Conservation (phyloP, 2,113 vertebrate genomes). For the Anser cygnoides region DNA sequence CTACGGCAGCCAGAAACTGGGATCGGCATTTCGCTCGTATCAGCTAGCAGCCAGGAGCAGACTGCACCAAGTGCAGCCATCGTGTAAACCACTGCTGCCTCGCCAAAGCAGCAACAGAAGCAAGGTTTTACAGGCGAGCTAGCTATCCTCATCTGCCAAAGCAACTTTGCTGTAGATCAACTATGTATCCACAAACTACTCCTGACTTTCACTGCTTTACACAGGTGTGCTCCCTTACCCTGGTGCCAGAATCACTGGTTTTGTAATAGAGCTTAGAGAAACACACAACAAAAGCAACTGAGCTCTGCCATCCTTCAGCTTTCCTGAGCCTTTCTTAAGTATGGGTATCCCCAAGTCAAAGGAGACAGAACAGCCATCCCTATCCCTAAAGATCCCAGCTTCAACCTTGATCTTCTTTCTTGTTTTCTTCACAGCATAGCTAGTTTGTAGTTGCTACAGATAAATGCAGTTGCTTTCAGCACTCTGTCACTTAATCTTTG, state of each 20-base stretch:
- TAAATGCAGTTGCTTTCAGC: neutral
- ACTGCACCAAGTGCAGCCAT: neutral
- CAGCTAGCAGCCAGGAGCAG: constrained; percentile 37
- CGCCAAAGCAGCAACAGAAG: constrained; percentile 39
- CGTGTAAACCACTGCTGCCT: neutral
- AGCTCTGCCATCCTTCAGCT: neutral
- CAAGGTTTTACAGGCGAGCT: constrained; percentile 42
- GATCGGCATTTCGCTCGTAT: neutral
- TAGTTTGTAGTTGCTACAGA: neutral
- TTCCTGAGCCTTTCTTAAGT: neutral
- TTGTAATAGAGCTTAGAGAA: neutral
- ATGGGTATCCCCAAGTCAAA: neutral
- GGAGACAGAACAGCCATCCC: neutral
- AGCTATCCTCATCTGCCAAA: constrained; percentile 34
- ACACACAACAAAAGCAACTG: neutral
- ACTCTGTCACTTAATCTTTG: neutral
- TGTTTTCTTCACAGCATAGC: neutral
- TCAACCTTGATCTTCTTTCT: neutral
- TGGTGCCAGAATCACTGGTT: rapidly evolving
- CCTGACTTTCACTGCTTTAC: neutral
- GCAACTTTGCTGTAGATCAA: neutral
- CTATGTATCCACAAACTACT: neutral
- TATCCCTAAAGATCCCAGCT: neutral
- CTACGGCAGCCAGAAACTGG: constrained; percentile 31
- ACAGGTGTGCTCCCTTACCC: neutral